These are phyloP conservation scores for Cisticola juncidis DNA, from an alignment of 2,113 vertebrate species.

Conservation along the genomic window DNA sequence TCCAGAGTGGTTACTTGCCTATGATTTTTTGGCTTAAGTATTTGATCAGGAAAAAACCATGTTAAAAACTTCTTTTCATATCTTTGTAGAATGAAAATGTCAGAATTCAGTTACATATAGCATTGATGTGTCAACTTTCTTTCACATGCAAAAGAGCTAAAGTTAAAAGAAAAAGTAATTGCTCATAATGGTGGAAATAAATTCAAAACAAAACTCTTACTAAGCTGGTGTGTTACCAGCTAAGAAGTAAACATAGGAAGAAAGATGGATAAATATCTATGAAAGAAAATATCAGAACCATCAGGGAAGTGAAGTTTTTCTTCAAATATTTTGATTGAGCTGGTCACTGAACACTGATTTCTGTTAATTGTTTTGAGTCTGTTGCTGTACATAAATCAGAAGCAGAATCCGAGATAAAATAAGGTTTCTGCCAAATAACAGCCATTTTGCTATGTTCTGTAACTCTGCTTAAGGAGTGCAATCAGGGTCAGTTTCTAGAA, in stretches of 20 bases:
- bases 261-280: background rate
- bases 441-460: background rate
- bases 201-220: background rate
- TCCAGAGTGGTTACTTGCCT: background rate
- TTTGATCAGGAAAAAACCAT: background rate
- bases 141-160: background rate
- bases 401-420: background rate
- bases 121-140: background rate
- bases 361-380: background rate
- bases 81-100: background rate
- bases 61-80: background rate
- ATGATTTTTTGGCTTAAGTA: background rate
- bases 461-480: background rate
- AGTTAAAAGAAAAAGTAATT: background rate
- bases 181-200: background rate
- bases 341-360: background rate
- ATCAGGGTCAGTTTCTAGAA: background rate
- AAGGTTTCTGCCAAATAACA: background rate
- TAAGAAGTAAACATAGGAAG: background rate
- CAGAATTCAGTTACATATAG: background rate
- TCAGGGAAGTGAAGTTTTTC: background rate
- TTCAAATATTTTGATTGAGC: background rate
- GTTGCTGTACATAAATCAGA: background rate
- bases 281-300: background rate
- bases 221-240: background rate